Evolutionary conservation across 2,888 invertebrate species (phyloP).

Genomic region (Dasypogon diadema): DNA sequence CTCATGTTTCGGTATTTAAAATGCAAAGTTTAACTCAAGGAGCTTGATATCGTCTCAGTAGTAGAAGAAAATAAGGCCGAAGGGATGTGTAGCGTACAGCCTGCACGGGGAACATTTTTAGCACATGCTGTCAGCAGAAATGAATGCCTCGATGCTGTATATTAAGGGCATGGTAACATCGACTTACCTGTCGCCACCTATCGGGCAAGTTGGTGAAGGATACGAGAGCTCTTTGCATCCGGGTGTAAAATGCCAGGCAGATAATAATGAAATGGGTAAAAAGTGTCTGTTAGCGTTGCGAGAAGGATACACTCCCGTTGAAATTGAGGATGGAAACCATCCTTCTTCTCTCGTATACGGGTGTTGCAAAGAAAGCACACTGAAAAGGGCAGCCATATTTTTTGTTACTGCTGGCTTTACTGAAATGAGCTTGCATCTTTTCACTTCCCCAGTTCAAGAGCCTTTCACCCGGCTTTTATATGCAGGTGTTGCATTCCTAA

Average conservation of each 20-base stretch:
- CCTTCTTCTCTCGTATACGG: background rate
- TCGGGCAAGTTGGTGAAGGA: background rate
- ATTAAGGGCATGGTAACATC: background rate
- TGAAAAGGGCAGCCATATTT: background rate
- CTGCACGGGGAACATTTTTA: background rate
- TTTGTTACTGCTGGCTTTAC: background rate
- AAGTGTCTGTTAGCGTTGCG: background rate
- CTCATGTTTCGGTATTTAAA: constrained; percentile 13
- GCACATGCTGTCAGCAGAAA: background rate
- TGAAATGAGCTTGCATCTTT: background rate
- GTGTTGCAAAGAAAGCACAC: background rate
- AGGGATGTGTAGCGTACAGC: background rate
- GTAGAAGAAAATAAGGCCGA: background rate
- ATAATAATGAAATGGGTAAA: constrained; percentile 8
- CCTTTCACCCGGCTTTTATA: constrained; percentile 31
- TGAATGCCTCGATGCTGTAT: background rate
- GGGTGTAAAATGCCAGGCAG: background rate
- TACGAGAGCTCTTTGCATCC: background rate
- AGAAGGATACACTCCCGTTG: background rate
- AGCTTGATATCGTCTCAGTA: background rate
- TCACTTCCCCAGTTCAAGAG: background rate
- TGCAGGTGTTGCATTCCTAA: constrained; percentile 53
- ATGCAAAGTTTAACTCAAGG: background rate
- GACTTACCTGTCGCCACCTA: background rate
- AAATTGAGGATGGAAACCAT: background rate